phyloP scores from a whole-genome alignment of 2,113 vertebrate species.

The Trichechus manatus region DNA sequence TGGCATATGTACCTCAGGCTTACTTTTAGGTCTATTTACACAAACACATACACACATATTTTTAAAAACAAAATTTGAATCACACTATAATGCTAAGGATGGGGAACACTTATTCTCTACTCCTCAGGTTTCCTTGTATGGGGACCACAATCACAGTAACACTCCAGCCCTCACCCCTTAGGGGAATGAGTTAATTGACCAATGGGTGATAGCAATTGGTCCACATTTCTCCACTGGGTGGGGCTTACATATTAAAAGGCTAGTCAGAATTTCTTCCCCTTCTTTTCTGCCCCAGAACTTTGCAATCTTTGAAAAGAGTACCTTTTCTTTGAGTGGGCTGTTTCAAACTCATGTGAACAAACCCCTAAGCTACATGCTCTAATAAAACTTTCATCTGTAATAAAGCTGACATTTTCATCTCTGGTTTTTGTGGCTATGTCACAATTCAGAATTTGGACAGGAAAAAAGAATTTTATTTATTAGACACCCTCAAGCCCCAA shows the following conservation, averaged over 20 bases:
- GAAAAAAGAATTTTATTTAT: background rate
- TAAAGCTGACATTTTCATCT: background rate
- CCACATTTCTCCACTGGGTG: background rate
- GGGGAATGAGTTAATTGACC: background rate
- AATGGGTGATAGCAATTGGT: background rate
- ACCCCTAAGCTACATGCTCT: background rate
- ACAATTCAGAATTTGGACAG: background rate
- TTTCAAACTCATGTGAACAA: background rate
- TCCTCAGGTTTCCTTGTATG: background rate
- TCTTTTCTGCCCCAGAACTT: background rate
- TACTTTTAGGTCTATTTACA: background rate
- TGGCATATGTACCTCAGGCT: background rate
- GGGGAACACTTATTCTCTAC: background rate
- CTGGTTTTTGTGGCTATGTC: background rate
- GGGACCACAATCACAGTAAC: background rate
- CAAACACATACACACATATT: background rate
- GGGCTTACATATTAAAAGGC: background rate
- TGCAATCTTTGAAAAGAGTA: background rate
- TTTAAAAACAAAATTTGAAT: constrained; percentile 1
- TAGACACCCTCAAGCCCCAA: background rate
- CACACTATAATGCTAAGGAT: background rate
- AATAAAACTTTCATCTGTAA: background rate
- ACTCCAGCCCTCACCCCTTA: background rate
- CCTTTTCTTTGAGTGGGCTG: background rate
- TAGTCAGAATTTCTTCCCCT: background rate